These are phyloP conservation scores for Cantharis rufa DNA, from an alignment of 2,888 invertebrate genomes.

Conservation along the genomic window DNA sequence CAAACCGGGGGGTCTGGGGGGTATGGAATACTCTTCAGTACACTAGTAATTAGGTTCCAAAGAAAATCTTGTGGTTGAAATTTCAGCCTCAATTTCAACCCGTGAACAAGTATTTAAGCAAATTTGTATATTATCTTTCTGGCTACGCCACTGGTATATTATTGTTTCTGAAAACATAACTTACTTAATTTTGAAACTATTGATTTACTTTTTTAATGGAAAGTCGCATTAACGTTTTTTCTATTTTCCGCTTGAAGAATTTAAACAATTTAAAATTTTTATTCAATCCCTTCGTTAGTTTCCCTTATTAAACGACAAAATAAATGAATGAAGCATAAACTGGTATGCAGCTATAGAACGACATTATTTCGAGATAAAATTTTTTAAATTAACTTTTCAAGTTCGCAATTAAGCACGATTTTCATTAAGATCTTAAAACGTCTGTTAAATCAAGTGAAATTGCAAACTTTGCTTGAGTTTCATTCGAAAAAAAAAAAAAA, in stretches of 20 bases:
- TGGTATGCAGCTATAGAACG: not conserved
- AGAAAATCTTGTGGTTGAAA: too few species aligned
- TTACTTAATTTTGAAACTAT: not conserved
- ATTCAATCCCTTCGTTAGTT: not conserved
- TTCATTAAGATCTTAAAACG: not conserved
- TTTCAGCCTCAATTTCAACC: too few species aligned
- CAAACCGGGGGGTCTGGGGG: too few species aligned
- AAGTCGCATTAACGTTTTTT: not conserved
- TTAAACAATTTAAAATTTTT: not conserved
- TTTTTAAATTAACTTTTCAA: not conserved
- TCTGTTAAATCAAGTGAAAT: not conserved
- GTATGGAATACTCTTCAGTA: too few species aligned
- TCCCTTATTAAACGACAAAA: not conserved
- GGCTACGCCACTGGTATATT: too few species aligned
- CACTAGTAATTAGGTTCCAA: too few species aligned
- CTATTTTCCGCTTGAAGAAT: not conserved
- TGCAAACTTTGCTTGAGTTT: not conserved
- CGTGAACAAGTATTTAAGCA: too few species aligned
- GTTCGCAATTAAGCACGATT: not conserved
- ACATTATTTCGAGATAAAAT: not conserved
- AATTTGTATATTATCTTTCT: too few species aligned
- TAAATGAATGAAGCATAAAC: not conserved
- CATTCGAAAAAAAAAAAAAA: not conserved
- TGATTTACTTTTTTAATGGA: not conserved
- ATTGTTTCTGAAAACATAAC: too few species aligned